Percentiles rank a stretch among this genome's conserved stretches.
Conservation (phyloP, 1,140 invertebrate species). For the Coenobita brevimanus region DNA sequence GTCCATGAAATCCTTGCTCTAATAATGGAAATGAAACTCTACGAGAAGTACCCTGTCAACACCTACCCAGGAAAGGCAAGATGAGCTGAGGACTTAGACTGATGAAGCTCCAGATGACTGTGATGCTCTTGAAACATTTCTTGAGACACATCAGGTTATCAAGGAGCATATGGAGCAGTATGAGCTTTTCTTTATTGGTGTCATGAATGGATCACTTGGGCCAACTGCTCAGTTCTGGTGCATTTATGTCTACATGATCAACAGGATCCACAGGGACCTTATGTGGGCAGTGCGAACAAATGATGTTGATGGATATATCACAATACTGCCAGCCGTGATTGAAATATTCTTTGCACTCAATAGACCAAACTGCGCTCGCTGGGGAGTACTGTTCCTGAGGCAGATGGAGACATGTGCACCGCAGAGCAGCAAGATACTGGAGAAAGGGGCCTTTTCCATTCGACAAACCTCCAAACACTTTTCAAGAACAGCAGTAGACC, state of each 20-base stretch:
- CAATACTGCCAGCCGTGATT: slow-evolving; percentile 10
- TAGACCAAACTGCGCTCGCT: slow-evolving; percentile 10
- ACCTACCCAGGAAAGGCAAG: not conserved
- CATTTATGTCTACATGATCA: slow-evolving; percentile 26
- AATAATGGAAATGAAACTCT: slow-evolving; percentile 15
- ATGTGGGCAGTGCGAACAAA: not conserved
- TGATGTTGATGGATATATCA: not conserved
- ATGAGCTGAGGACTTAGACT: not conserved
- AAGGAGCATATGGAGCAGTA: not conserved
- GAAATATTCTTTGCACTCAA: slow-evolving; percentile 24
- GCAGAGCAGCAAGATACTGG: not conserved
- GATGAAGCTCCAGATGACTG: not conserved
- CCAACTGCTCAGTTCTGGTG: slow-evolving; percentile 20
- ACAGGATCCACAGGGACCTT: not conserved
- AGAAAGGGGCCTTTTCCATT: slow-evolving; percentile 36
- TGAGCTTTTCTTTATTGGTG: not conserved
- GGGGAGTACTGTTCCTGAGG: slow-evolving; percentile 4
- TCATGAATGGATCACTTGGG: slow-evolving; percentile 1
- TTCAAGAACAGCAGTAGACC: slow-evolving; percentile 19
- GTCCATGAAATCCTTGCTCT: slow-evolving; percentile 11
- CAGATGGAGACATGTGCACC: slow-evolving; percentile 8
- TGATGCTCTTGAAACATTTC: not conserved
- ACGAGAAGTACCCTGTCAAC: slow-evolving; percentile 6
- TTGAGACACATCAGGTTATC: not conserved
- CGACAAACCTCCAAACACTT: not conserved